These are phyloP conservation scores for Bellardia pandia DNA, from an alignment of 2,888 invertebrate species.

Conservation along the genomic window DNA sequence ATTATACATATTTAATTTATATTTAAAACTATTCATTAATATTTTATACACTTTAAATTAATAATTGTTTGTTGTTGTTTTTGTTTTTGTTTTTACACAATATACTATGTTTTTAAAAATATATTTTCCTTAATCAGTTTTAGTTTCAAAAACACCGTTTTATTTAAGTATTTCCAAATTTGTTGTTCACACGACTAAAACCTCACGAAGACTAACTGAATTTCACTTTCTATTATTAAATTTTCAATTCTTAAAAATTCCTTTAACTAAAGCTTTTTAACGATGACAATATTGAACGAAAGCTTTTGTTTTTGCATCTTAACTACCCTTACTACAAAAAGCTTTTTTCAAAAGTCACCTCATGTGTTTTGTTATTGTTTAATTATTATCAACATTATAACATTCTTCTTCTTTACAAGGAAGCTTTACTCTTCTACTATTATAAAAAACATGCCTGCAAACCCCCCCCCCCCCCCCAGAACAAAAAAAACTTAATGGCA, in stretches of 20 bases:
- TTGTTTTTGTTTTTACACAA: conserved; percentile 16
- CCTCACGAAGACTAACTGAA: conserved; percentile 75
- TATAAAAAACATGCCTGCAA: neutral
- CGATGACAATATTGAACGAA: conserved; percentile 54
- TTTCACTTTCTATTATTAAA: conserved; percentile 49
- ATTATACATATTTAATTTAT: neutral
- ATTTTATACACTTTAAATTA: conserved; percentile 12
- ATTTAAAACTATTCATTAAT: neutral
- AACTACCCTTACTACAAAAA: conserved; percentile 43
- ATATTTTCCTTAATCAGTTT: conserved; percentile 25
- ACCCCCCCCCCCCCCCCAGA: neutral
- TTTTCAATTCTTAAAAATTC: conserved; percentile 51
- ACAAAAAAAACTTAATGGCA: conserved; percentile 32
- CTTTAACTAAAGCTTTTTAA: conserved; percentile 66
- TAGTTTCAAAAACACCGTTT: conserved; percentile 31
- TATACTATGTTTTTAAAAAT: conserved; percentile 8
- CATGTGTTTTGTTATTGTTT: conserved; percentile 43
- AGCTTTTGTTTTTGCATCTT: conserved; percentile 21
- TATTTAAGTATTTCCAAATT: conserved; percentile 15
- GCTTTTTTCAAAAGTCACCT: conserved; percentile 44
- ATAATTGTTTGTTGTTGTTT: conserved; percentile 7
- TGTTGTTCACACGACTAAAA: conserved; percentile 75
- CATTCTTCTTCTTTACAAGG: neutral
- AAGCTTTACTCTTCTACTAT: conserved; percentile 43
- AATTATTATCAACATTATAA: conserved; percentile 34